Percentiles rank a stretch among this genome's conserved stretches.
These are phyloP conservation scores for Polia nebulosa DNA, from an alignment of 2,888 invertebrate species.

Conservation along the genomic window DNA sequence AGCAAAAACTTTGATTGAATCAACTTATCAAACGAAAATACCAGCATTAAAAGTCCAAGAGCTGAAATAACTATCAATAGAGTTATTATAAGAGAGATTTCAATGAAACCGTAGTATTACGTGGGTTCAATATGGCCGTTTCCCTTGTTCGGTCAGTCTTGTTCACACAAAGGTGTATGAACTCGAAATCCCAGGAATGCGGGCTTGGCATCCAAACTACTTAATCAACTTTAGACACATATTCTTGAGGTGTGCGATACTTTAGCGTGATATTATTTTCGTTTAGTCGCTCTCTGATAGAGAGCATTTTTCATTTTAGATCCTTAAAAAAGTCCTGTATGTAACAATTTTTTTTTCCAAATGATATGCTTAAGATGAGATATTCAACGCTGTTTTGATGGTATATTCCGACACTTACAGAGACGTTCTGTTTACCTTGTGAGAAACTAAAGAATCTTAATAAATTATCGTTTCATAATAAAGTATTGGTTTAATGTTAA, in stretches of 20 bases:
- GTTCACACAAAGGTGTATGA: conserved; percentile 67
- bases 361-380: not conserved
- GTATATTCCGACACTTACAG: too few relatives aligned
- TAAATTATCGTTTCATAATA: too few relatives aligned
- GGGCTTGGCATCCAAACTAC: conserved; percentile 76
- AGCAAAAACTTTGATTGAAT: not conserved
- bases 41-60: conserved; percentile 20
- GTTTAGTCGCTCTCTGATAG: not conserved
- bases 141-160: conserved; percentile 54
- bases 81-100: conserved; percentile 35
- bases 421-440: too few relatives aligned
- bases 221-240: conserved; percentile 71
- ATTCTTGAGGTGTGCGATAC: conserved; percentile 59
- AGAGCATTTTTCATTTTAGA: not conserved
- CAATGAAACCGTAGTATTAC: conserved; percentile 32
- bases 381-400: too few relatives aligned
- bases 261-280: conserved; percentile 27
- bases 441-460: too few relatives aligned
- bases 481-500: not conserved
- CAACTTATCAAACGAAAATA: not conserved
- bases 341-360: not conserved
- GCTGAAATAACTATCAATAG: conserved; percentile 11
- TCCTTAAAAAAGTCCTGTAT: too few relatives aligned
- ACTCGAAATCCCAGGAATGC: conserved; percentile 61
- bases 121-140: conserved; percentile 30